Evolutionary conservation across 2,888 invertebrate genomes (phyloP).

Genomic region (Sarcophaga subvicina): DNA sequence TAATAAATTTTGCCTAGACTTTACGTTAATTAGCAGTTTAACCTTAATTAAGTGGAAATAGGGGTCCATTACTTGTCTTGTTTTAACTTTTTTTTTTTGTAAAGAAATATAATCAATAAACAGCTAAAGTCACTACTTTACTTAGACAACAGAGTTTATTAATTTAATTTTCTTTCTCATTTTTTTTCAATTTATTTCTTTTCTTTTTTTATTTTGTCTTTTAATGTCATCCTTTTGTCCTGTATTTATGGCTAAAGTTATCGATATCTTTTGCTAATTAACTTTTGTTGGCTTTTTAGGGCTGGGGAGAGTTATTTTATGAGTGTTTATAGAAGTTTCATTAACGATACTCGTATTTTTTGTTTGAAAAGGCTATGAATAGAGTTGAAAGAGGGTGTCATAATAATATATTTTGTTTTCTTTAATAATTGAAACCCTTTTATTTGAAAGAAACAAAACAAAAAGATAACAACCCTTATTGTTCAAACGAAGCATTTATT

Average conservation of each 20-base stretch:
- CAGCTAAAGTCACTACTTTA: neutral
- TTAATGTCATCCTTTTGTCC: neutral
- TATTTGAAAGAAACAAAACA: neutral
- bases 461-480: constrained; percentile 30
- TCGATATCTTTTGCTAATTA: neutral
- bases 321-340: neutral
- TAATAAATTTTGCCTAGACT: neutral
- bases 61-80: neutral
- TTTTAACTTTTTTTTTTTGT: neutral
- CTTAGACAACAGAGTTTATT: neutral
- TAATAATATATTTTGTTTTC: neutral
- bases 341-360: neutral
- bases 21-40: constrained; percentile 57
- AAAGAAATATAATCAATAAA: constrained; percentile 44
- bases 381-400: neutral
- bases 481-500: constrained; percentile 2
- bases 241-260: neutral
- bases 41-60: constrained; percentile 58
- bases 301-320: neutral
- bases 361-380: constrained; percentile 6
- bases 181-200: neutral
- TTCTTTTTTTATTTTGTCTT: neutral
- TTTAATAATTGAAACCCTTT: neutral
- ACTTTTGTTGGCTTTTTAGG: neutral
- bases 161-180: neutral